Conservation (phyloP, 1,140 invertebrate genomes). For the Drosophila sucinea region DNA sequence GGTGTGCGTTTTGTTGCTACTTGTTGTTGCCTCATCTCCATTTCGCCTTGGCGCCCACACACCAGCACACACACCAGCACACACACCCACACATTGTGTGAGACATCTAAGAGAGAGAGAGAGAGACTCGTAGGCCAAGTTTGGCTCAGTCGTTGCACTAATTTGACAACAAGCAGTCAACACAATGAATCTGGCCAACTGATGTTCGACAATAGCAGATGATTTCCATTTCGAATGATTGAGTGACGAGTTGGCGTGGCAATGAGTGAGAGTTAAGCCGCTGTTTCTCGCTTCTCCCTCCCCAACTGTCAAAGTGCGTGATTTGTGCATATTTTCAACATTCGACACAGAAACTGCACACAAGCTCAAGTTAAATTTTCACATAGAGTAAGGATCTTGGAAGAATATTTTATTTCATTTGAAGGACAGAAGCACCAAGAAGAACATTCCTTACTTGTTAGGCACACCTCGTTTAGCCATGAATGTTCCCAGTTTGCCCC, state of each 20-base stretch:
- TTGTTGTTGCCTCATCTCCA: neutral
- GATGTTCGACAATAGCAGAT: neutral
- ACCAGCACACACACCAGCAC: constrained; percentile 11
- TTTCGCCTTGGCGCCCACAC: constrained; percentile 11
- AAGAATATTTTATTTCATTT: too few species aligned
- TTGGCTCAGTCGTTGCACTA: constrained; percentile 37
- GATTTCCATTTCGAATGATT: constrained; percentile 4
- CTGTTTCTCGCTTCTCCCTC: too few species aligned
- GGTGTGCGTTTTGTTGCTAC: neutral
- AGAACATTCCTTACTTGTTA: too few species aligned
- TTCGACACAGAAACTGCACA: too few species aligned
- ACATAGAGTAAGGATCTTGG: too few species aligned
- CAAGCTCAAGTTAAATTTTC: too few species aligned
- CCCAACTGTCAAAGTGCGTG: too few species aligned
- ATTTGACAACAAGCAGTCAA: constrained; percentile 49
- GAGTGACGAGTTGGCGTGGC: neutral
- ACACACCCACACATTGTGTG: neutral
- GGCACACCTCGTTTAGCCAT: too few species aligned
- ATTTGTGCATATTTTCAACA: too few species aligned
- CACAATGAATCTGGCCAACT: constrained; percentile 15
- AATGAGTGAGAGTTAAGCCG: too few species aligned
- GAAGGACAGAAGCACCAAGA: too few species aligned
- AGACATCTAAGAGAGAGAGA: constrained; percentile 9
- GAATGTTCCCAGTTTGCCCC: too few species aligned
- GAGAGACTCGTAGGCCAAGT: constrained; percentile 29